Conservation (phyloP, 2,888 invertebrate genomes). For the Drosophila kanekoi region DNA sequence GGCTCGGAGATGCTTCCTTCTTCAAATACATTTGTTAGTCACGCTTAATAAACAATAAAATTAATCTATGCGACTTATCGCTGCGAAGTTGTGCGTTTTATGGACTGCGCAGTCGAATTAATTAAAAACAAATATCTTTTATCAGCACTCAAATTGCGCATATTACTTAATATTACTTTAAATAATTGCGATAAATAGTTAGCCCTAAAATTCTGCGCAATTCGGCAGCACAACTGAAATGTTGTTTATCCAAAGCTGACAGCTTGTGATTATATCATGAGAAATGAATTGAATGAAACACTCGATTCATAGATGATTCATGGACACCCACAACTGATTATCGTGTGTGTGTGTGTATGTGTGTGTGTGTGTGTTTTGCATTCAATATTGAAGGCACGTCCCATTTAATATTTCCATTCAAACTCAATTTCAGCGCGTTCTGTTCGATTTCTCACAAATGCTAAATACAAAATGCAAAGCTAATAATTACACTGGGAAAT, state of each 20-base stretch:
- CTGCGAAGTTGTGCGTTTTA: background rate
- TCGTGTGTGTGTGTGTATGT: background rate
- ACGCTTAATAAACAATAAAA: background rate
- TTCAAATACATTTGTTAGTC: background rate
- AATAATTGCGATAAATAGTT: slow-evolving; percentile 9
- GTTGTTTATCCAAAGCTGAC: background rate
- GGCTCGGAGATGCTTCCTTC: too few species aligned
- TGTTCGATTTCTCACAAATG: slow-evolving; percentile 49
- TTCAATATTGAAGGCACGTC: slow-evolving; percentile 54
- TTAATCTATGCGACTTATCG: slow-evolving; percentile 1
- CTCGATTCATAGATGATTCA: slow-evolving; percentile 42
- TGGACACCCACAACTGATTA: slow-evolving; percentile 23
- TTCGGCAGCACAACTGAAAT: background rate
- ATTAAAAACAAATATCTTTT: slow-evolving; percentile 26
- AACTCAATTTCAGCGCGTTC: slow-evolving; percentile 35
- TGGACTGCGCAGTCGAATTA: slow-evolving; percentile 25
- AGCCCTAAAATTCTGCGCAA: slow-evolving; percentile 1
- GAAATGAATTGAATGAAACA: slow-evolving; percentile 25
- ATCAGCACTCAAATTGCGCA: slow-evolving; percentile 21
- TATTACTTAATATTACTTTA: slow-evolving; percentile 1
- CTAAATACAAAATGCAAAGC: slow-evolving; percentile 29
- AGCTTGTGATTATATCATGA: slow-evolving; percentile 5
- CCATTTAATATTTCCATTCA: slow-evolving; percentile 34
- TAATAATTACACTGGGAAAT: slow-evolving; percentile 48
- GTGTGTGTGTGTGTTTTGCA: slow-evolving; percentile 11